Percentiles rank a stretch among this genome's conserved stretches.
These are phyloP conservation scores for Synergus laeviventris DNA, from an alignment of 2,888 invertebrate species.

Conservation along the genomic window DNA sequence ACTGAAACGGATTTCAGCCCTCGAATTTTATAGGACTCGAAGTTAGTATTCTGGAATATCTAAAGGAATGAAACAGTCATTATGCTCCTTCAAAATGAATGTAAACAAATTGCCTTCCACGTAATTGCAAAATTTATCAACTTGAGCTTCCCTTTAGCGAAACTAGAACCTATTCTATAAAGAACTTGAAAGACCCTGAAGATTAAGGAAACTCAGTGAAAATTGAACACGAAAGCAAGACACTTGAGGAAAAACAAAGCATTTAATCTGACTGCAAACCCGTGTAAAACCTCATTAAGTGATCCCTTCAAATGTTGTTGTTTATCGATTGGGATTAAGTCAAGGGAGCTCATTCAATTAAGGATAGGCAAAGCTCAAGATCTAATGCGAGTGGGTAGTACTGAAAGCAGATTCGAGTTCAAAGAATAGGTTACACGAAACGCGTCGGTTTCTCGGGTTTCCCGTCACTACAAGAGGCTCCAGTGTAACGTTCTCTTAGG, in stretches of 20 bases:
- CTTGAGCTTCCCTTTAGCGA: not conserved
- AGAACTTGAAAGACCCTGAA: not conserved
- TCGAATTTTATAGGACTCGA: too few species aligned
- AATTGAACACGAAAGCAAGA: not conserved
- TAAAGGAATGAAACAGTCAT: too few species aligned
- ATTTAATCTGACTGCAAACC: not conserved
- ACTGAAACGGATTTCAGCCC: too few species aligned
- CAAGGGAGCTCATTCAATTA: not conserved
- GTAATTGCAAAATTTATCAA: too few species aligned
- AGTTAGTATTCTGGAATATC: too few species aligned
- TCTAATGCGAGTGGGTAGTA: not conserved
- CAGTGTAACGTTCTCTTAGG: conserved; percentile 51
- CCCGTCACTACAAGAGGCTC: conserved; percentile 42
- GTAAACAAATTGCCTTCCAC: too few species aligned
- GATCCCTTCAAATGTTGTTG: not conserved
- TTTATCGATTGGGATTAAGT: not conserved
- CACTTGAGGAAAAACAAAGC: not conserved
- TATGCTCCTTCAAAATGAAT: too few species aligned
- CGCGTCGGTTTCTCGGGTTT: conserved; percentile 46
- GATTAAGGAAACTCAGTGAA: not conserved
- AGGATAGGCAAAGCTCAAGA: not conserved
- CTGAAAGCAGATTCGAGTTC: conserved; percentile 42
- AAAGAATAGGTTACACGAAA: conserved; percentile 15
- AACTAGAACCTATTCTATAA: not conserved
- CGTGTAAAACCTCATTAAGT: not conserved